Conservation (phyloP, 2,113 vertebrate genomes). For the Hippoglossus stenolepis region DNA sequence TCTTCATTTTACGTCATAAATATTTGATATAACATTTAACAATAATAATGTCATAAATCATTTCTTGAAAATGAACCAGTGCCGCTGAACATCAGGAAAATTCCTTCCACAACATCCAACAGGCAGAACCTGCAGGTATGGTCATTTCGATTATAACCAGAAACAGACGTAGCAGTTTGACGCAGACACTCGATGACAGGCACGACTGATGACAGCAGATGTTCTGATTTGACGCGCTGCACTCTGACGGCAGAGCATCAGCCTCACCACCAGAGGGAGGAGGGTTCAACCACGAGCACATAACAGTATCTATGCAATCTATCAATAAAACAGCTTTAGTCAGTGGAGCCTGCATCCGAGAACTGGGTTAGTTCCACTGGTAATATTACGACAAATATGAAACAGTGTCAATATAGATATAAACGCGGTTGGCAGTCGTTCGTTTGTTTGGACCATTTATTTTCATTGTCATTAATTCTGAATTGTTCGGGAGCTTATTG, state of each 20-base stretch:
- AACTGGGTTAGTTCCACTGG: not conserved
- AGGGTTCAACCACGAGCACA: not conserved
- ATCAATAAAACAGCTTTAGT: not conserved
- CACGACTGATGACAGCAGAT: slow-evolving; percentile 10
- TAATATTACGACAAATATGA: not conserved
- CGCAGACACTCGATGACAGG: slow-evolving; percentile 31
- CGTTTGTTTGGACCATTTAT: slow-evolving; percentile 26
- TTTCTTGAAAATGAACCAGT: not conserved
- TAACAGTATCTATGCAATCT: not conserved
- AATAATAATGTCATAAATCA: not conserved
- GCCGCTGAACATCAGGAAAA: not conserved
- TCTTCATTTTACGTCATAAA: not conserved
- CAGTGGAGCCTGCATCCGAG: not conserved
- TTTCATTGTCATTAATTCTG: slow-evolving; percentile 38
- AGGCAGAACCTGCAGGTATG: not conserved
- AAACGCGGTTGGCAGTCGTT: not conserved
- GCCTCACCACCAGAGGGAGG: not conserved
- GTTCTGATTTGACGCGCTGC: slow-evolving; percentile 41
- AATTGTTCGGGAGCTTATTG: slow-evolving; percentile 40
- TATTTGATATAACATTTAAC: not conserved
- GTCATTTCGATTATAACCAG: not conserved
- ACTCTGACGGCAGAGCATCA: not conserved
- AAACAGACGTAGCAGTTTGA: slow-evolving; percentile 10
- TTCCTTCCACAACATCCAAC: no score
- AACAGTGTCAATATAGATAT: not conserved